These are phyloP conservation scores for Chloroclysta siterata DNA, from an alignment of 2,888 invertebrate species.

Conservation along the genomic window DNA sequence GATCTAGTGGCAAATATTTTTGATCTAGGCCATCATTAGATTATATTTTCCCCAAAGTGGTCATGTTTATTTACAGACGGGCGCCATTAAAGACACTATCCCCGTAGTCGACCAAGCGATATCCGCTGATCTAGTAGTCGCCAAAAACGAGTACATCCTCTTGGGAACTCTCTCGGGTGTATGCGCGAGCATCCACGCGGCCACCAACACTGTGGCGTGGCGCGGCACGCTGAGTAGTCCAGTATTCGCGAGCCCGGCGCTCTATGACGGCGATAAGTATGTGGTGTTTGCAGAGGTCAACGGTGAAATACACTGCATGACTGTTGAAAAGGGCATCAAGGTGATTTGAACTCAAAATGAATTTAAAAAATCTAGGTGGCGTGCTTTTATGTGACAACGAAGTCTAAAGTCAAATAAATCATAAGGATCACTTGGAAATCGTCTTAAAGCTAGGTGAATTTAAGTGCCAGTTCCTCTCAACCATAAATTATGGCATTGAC, in stretches of 20 bases:
- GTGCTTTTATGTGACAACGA: no score
- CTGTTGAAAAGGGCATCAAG: constrained; percentile 77
- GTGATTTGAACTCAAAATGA: no score
- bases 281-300: constrained; percentile 84
- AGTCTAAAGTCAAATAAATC: no score
- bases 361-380: no score
- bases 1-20: no score
- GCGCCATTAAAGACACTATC: constrained; percentile 65
- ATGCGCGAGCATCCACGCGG: constrained; percentile 80
- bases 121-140: constrained; percentile 76
- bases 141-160: constrained; percentile 68
- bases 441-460: no score
- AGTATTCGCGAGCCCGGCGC: constrained; percentile 87
- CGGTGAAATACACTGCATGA: constrained; percentile 83
- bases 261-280: constrained; percentile 82
- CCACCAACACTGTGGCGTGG: constrained; percentile 86
- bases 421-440: no score
- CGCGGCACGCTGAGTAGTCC: constrained; percentile 83
- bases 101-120: constrained; percentile 72
- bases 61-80: constrained; percentile 75
- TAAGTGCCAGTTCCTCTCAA: no score
- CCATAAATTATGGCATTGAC: no score
- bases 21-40: no score
- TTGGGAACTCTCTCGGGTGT: constrained; percentile 86
- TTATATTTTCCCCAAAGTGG: no score